These are phyloP conservation scores for Rhinogobio ventralis DNA, from an alignment of 2,797 vertebrate species.

Conservation along the genomic window DNA sequence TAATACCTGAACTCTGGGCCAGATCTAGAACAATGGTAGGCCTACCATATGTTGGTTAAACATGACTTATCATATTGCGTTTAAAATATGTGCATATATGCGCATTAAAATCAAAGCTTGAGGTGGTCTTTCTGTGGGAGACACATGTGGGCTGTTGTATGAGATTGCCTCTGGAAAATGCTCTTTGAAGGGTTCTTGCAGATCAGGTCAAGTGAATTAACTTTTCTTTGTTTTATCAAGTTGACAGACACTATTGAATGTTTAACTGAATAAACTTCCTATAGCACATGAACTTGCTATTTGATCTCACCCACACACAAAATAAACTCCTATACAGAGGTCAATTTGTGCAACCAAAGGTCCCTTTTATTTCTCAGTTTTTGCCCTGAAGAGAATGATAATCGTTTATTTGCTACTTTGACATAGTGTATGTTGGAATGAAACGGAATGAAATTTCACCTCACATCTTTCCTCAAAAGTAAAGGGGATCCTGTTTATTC, in stretches of 20 bases:
- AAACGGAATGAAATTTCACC: not conserved
- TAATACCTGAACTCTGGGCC: slow-evolving; percentile 2
- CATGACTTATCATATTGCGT: slow-evolving; percentile 24
- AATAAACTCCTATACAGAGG: not conserved
- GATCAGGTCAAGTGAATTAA: not conserved
- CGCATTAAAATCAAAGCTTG: slow-evolving; percentile 9
- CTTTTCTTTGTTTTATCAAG: slow-evolving; percentile 14
- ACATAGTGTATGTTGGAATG: not conserved
- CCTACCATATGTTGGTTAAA: not conserved
- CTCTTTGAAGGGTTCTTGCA: not conserved
- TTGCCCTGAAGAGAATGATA: not conserved
- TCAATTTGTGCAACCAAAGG: not conserved
- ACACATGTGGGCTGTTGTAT: not conserved
- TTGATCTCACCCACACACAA: not conserved
- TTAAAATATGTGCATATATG: not conserved
- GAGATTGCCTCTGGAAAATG: not conserved
- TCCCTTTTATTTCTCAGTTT: not conserved
- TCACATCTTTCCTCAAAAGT: slow-evolving; percentile 54
- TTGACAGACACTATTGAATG: not conserved
- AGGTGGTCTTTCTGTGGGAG: slow-evolving; percentile 1
- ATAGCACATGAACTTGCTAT: not conserved
- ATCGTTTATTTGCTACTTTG: not conserved
- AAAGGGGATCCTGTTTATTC: slow-evolving; percentile 67
- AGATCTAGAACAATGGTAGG: slow-evolving; percentile 20
- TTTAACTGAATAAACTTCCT: not conserved